Evolutionary conservation across 2,113 vertebrate genomes (phyloP).

Genomic region (Glaucidium brasilianum): DNA sequence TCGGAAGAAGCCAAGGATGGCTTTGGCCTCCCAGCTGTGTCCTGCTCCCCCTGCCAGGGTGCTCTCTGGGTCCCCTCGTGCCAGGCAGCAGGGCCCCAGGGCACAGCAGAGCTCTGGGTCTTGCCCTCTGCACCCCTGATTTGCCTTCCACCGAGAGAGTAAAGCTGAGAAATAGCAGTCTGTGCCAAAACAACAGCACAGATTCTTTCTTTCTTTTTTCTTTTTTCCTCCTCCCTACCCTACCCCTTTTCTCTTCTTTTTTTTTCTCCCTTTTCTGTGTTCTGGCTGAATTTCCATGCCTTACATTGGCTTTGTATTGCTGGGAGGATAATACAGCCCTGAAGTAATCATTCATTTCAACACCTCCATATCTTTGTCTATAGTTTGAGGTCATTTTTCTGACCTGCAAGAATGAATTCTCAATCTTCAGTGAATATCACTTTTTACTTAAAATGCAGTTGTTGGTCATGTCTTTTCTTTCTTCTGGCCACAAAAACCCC

Average conservation of each 20-base stretch:
- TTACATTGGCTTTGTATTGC: background rate
- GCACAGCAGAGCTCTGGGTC: background rate
- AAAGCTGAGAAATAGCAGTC: background rate
- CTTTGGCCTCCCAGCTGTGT: background rate
- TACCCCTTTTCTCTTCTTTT: background rate
- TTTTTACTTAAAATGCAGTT: background rate
- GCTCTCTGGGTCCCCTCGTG: background rate
- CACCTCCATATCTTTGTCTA: background rate
- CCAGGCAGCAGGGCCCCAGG: background rate
- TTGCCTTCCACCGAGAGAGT: background rate
- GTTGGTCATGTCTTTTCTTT: background rate
- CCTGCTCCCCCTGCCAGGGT: background rate
- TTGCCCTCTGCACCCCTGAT: background rate
- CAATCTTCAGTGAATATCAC: background rate
- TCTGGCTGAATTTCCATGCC: background rate
- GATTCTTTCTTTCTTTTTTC: background rate
- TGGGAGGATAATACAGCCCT: background rate
- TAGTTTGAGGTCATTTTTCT: background rate
- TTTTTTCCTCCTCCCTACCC: too few species aligned
- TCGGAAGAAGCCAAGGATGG: background rate
- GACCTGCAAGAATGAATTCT: background rate
- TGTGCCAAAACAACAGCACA: background rate
- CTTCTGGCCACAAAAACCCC: too few species aligned
- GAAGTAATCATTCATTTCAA: slow-evolving; percentile 34
- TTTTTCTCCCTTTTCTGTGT: background rate